Base-by-base conservation (phyloP, 2,113 vertebrate species). In the Oncorhynchus masou region DNA sequence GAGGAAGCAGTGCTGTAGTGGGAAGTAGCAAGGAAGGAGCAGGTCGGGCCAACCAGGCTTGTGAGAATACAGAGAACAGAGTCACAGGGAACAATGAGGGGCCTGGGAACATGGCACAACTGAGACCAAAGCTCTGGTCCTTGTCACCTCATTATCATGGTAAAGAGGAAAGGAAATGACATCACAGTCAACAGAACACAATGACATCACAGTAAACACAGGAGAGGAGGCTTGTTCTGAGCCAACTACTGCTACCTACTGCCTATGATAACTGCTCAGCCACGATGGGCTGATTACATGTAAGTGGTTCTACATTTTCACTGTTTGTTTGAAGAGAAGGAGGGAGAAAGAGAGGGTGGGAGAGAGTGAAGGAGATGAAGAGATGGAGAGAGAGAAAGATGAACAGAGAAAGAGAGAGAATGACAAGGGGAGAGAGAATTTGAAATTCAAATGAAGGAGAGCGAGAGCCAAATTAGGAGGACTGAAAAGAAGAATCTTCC, bases 401-500 rank as follows among this genome's bases (percentile, higher is more conserved):
- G 31, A 27, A 70, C 11, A 49, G 45, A 70, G 49, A 51, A 51
- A 57, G 74, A 77, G 60, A 34, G 70, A 54, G 57, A 65, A 67
- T 20, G 34, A 69, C 31, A 69, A 31, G 4, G 68, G 13, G 39
- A 51, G 60, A n/a, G 75, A 78, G 45, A 68, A 83, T 80, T 82
- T 80, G 79, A 83, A 81, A 79, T 81, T 68, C 71, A 83, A 79
- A 79, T 83, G 74, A 83, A 74, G n/a, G 54, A 29, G 45, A 25
- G 67, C 45, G 24, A 24, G 62, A 76, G 76, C 67, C 79, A 83
- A 80, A 78, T 76, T 76, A 80, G 70, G 71, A 70, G 45, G 77
- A 7, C 48, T 25, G 68, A 73, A 82, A 72, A 68, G 51, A 71
- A 57, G 57, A 67, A 76, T 74, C 34, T 65, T 64, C 71, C 62